These are phyloP conservation scores for Plectrocnemia conspersa DNA, from an alignment of 1,140 invertebrate genomes.

Conservation along the genomic window DNA sequence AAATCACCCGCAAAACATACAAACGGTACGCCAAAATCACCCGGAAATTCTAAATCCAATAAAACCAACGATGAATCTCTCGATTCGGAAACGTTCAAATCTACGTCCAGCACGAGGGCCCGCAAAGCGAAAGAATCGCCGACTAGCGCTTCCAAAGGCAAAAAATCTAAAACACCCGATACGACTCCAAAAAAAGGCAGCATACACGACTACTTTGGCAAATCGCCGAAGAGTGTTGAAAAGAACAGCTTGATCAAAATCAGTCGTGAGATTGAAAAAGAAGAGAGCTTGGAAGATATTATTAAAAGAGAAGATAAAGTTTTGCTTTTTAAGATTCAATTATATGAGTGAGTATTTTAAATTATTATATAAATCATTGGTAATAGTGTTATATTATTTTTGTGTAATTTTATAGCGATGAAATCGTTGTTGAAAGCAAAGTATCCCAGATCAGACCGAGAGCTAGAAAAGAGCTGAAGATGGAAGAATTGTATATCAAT, in stretches of 20 bases:
- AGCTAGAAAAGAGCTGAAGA: constrained; percentile 52
- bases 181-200: constrained; percentile 16
- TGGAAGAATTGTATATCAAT: constrained; percentile 56
- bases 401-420: constrained; percentile 44
- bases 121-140: not conserved
- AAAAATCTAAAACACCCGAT: not conserved
- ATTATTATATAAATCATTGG: constrained; percentile 38
- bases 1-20: constrained; percentile 1
- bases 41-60: not conserved
- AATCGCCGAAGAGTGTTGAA: not conserved
- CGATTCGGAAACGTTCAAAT: not conserved
- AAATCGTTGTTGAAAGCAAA: constrained; percentile 42
- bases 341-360: constrained; percentile 42
- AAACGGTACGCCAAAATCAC: not conserved
- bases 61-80: not conserved
- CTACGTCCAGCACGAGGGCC: too few relatives aligned
- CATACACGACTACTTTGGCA: constrained; percentile 24
- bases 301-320: constrained; percentile 31
- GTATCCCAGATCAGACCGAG: constrained; percentile 62
- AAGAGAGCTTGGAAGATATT: constrained; percentile 19
- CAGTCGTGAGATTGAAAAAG: constrained; percentile 1
- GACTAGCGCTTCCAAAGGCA: not conserved
- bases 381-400: constrained; percentile 39
- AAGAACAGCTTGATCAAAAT: not conserved
- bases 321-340: constrained; percentile 50